Evolutionary conservation across 2,113 vertebrate genomes (phyloP).

Genomic region (Pleuronectes platessa): DNA sequence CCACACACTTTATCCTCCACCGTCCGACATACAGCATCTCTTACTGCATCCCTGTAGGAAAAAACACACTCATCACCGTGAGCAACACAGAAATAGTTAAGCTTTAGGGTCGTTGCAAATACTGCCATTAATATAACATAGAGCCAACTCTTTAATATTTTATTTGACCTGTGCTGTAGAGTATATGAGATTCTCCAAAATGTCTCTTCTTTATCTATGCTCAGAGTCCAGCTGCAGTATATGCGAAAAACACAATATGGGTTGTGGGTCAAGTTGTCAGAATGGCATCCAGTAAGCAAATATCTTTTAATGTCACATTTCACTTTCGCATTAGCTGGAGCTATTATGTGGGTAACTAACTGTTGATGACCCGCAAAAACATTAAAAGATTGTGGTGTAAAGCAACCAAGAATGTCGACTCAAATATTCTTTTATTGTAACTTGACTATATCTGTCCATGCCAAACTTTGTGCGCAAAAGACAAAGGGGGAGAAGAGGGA

Average conservation of each 20-base stretch:
- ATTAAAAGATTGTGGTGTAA: too few species aligned
- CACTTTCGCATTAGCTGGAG: too few species aligned
- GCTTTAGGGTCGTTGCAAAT: conserved; percentile 3
- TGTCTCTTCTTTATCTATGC: neutral
- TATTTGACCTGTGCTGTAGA: neutral
- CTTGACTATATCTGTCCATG: too few species aligned
- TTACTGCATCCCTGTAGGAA: neutral
- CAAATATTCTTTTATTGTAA: too few species aligned
- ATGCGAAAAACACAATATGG: neutral
- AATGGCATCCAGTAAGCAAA: neutral
- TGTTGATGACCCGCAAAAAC: too few species aligned
- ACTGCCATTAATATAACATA: conserved; percentile 15
- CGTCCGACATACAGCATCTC: neutral
- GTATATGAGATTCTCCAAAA: neutral
- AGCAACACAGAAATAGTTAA: neutral
- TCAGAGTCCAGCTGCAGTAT: neutral
- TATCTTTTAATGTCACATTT: too few species aligned
- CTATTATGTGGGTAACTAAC: too few species aligned
- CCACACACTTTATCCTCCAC: neutral
- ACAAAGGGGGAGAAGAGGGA: too few species aligned
- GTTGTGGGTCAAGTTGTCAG: neutral
- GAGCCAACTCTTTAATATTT: neutral
- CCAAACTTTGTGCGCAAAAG: too few species aligned
- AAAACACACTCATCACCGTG: neutral
- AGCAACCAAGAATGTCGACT: too few species aligned